Evolutionary conservation across 2,797 vertebrate genomes (phyloP), one percentile per base, ranked within the genome.

Genomic region (Channallabes apus): DNA sequence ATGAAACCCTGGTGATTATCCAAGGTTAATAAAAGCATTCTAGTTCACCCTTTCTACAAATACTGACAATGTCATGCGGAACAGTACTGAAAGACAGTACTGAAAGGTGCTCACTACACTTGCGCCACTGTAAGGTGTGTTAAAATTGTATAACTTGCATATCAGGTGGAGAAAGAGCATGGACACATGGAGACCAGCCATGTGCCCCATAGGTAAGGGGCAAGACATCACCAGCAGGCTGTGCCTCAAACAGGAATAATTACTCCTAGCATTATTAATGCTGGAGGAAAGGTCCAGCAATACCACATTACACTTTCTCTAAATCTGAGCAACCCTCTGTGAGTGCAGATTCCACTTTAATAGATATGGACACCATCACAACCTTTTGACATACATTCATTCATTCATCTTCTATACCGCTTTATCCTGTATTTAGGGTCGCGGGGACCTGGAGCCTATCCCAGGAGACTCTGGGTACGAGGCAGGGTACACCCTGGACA

Each of bases 1-100:
- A 22, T 35, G 54, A 35, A 77, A 77, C 54, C 73, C 73, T 76
- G 54, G 56, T 78, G 56, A 24, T 79, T 79, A 61, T 61, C 15
- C 59, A 62, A 62, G 35, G 24, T 46, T 64, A 18, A 62, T 38
- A 24, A n/a, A 78, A 62, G 22, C 18, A 41, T 64, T 18, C 24
- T 46, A 41, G n/a, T 64, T 41, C 12, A 61, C 24, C 15, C 59
- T 64, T 27, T 3, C 6, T 46, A 80, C 38, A 80, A 65, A 29
- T 46, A 65, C 15, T 15, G 27, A 12, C 4, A 29, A 20, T 51
- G 17, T 27, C 62, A 29, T 29, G 17, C 29, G 38, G 3, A 51
- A 65, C n/a, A 46, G 38, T 38, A 80, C 0, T 20, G 38, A 9
- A 27, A 1, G 7, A 20, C 9, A 29, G 61, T 65, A 22, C 9